Base-by-base conservation (phyloP, 2,888 invertebrate genomes). In the Hemithea aestivaria region DNA sequence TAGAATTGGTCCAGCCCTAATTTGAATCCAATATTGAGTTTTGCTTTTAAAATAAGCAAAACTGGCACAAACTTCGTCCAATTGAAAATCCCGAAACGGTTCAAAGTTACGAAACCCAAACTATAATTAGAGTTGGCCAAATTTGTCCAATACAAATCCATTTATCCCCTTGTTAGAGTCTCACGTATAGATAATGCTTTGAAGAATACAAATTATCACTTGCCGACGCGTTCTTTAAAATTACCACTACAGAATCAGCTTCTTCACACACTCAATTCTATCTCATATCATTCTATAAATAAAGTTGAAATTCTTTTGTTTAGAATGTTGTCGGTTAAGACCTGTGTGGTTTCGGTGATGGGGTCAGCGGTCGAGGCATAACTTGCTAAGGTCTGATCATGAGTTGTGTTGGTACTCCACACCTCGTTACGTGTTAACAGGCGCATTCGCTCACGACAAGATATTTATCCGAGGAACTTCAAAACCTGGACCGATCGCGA, bases 381-480 rank as follows among this genome's bases (percentile, higher is more conserved):
- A 82, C 83, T 82, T 61, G 81, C 67, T 76, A 77, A 87, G 84
- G 83, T 85, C 81, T 81, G 83, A 80, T 84, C 84, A 83, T 84
- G 84, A 83, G 85, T 84, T 80, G 51, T 48, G 42, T 33, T 36
- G 41, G 81, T 82, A 78, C 70, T 87, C 84, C 74, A 85, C 85
- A 87, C 85, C 84, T 87, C 73, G 87, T 85, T 87, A 87, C 76
- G 82, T 87, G 85, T 83, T 84, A 87, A 85, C 84, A 83, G 84
- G 68, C 83, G 75, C 77, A 80, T 82, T 83, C 80, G 77, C 83
- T 83, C 87, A 87, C 85, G 87, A 85, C 77, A 65, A 69, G 73
- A 79, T 81, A 76, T 78, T 83, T 85, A 85, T 82, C 81, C 75
- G 69, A 63, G 68, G 61, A 77, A 75, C 75, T 79, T 79, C 77